Evolutionary conservation across 2,113 vertebrate species (phyloP), one percentile per base, ranked within the genome.

Genomic region (Tichodroma muraria): DNA sequence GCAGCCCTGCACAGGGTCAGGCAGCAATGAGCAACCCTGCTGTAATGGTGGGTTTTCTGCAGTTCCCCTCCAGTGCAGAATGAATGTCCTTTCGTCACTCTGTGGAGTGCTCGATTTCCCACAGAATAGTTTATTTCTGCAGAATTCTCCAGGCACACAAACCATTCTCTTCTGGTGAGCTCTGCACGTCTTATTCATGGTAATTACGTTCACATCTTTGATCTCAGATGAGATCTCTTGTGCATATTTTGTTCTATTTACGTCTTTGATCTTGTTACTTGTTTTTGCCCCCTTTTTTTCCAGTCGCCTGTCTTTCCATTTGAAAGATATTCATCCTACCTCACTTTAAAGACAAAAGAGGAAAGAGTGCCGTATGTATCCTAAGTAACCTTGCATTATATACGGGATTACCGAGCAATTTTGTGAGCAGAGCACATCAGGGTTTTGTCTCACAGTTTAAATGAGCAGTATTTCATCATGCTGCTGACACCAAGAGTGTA

Each of bases 201-300:
- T 94, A 98, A 98, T 98, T 98, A 97, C 35, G 4, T 89, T 97
- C 95, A 93, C 93, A 87, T 97, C 98, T 98, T 98, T 98, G 98
- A 98, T 98, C 97, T 97, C 96, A 86, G 96, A 96, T 94, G 97
- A 96, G 96, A 97, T 97, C 97, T 98, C 97, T 97, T 94, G 96
- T 98, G 97, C 96, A 98, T 98, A 98, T 98, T 98, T 98, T 98
- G 98, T 98, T 97, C 97, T 98, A 97, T 98, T 98, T 98, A 96
- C 77, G 93, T 95, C 97, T 98, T 98, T 98, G 98, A 98, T 98
- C 97, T 97, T 91, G 77, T 96, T 97, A 94, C 92, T 97, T 97
- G 94, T 95, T 97, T 97, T 79, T n/a, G n/a, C 21, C 21, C 75
- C 23, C 37, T 31, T 80, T 80, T 78, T 85, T 66, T 52, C 57